Percentiles rank a stretch among this genome's conserved stretches.
Conservation (phyloP, 2,888 invertebrate genomes). For the Perizoma flavofasciatum region DNA sequence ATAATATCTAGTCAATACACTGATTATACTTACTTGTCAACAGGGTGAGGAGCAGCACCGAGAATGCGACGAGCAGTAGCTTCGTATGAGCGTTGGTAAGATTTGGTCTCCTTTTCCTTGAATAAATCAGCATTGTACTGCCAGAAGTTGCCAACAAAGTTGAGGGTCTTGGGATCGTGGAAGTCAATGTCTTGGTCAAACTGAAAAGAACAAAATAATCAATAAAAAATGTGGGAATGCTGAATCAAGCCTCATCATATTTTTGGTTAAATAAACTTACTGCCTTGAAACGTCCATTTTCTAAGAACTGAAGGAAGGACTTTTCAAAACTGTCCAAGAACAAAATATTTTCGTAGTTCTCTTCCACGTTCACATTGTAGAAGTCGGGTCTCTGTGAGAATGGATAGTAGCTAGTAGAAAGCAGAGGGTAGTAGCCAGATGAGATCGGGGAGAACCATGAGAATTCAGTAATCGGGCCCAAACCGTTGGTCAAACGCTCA, state of each 20-base stretch:
- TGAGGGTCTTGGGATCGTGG: slow-evolving; percentile 71
- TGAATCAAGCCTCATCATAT: neutral
- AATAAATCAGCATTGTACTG: slow-evolving; percentile 82
- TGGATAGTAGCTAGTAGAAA: slow-evolving; percentile 56
- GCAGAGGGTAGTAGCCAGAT: slow-evolving; percentile 60
- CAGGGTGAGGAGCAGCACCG: slow-evolving; percentile 53
- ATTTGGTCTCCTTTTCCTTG: slow-evolving; percentile 54
- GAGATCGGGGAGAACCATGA: slow-evolving; percentile 85
- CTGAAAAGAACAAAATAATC: slow-evolving; percentile 47
- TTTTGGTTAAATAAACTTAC: slow-evolving; percentile 48
- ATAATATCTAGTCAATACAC: neutral
- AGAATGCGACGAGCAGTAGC: slow-evolving; percentile 79
- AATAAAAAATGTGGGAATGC: neutral
- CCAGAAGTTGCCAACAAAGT: slow-evolving; percentile 82
- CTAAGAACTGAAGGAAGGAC: slow-evolving; percentile 74
- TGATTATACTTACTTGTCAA: slow-evolving; percentile 52
- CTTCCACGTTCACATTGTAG: slow-evolving; percentile 83
- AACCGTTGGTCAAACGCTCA: slow-evolving; percentile 86
- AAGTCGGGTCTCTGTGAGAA: slow-evolving; percentile 84
- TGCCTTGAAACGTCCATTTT: slow-evolving; percentile 85
- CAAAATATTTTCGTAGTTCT: slow-evolving; percentile 70
- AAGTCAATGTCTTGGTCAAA: slow-evolving; percentile 64
- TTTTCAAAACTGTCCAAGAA: slow-evolving; percentile 86
- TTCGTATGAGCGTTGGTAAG: slow-evolving; percentile 83
- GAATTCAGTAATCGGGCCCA: slow-evolving; percentile 85